These are phyloP conservation scores for Cataglyphis hispanica DNA, from an alignment of 1,140 invertebrate species.

Conservation along the genomic window DNA sequence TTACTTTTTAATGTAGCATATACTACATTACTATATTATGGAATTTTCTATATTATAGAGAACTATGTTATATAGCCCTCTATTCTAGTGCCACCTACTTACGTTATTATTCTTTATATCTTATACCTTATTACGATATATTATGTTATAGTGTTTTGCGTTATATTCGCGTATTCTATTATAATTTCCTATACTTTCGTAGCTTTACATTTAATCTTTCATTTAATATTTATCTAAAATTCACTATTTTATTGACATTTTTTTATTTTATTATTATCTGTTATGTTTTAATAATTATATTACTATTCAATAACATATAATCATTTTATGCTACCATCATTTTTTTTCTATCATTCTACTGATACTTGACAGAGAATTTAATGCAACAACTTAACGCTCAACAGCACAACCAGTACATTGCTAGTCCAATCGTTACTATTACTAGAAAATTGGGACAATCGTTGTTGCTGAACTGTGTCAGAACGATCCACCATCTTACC, in stretches of 20 bases:
- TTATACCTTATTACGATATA: not conserved
- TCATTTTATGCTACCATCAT: not conserved
- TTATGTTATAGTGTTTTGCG: not conserved
- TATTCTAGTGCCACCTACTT: not conserved
- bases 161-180: not conserved
- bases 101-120: not conserved
- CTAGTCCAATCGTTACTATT: not conserved
- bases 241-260: not conserved
- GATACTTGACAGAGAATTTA: not conserved
- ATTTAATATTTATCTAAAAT: not conserved
- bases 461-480: not conserved
- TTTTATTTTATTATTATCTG: not conserved
- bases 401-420: not conserved
- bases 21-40: not conserved
- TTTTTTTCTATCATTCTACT: not conserved
- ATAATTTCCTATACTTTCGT: not conserved
- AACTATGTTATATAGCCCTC: conserved; percentile 10
- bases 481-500: conserved; percentile 36
- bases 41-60: not conserved
- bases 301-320: not conserved
- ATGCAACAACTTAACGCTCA: not conserved
- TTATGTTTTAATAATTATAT: not conserved
- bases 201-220: not conserved
- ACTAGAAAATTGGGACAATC: not conserved
- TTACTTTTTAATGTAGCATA: not conserved